Base-by-base conservation (phyloP, 2,113 vertebrate species). In the Naja naja region DNA sequence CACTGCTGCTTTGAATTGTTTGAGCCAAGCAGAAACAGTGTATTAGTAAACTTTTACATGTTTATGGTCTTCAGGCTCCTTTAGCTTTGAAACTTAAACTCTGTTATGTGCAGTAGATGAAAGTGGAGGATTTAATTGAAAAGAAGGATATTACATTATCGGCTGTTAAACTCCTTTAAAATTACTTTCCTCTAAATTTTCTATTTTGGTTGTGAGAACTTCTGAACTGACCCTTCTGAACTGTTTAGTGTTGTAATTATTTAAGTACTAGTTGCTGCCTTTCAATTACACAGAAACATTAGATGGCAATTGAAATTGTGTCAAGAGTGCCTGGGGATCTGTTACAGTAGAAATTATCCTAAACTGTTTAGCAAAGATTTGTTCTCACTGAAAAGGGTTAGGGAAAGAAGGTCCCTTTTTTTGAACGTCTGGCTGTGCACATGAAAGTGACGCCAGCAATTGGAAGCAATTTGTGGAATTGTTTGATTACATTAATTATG, bases 361-460 rank as follows among this genome's bases (percentile, higher is more conserved):
- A 88, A 90, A 91, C 87, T 96, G 94, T 97, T 96, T 96, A 94
- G 93, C n/a, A 91, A 97, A 96, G 93, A 94, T 94, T 96, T 96
- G 95, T 97, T 97, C 96, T 94, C 96, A 95, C 89, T 23, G 93
- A 95, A 94, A 95, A 94, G 96, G 97, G 95, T 90, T 43, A 95
- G 94, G 95, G 97, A 91, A 86, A 95, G 96, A 96, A 97, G 95
- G 95, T 54, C 96, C 96, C 94, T 95, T 97, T 95, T 60, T 95
- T 96, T 96, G 93, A 96, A 95, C 95, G 97, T 96, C 97, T 96
- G 96, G 96, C 97, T 97, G 93, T 95, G 94, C 89, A 97, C 98
- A 97, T 98, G 97, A 98, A 98, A 98, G 98, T 95, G 94, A 96
- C 95, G 92, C 97, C 97, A 97, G 97, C 97, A 96, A 98, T 98